phyloP scores from a whole-genome alignment of 2,113 vertebrate species.

The Caracal caracal region DNA sequence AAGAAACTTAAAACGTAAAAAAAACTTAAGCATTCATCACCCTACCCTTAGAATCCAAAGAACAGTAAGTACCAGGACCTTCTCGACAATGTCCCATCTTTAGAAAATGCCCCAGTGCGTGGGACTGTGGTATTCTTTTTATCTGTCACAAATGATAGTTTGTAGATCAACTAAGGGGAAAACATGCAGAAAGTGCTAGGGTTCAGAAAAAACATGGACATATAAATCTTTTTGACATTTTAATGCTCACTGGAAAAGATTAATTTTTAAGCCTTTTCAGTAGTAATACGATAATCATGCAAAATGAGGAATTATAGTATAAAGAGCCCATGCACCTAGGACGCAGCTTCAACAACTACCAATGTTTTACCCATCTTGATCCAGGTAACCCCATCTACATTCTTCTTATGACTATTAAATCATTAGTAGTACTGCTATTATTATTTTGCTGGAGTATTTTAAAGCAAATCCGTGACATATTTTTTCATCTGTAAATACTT shows the following conservation, averaged over 20 bases:
- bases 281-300: neutral
- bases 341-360: neutral
- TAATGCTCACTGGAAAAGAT: neutral
- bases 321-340: neutral
- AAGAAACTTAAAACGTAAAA: no score
- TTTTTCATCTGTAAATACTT: neutral
- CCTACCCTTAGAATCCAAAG: neutral
- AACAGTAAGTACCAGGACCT: neutral
- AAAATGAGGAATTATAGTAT: neutral
- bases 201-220: neutral
- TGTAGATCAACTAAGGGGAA: neutral
- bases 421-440: neutral
- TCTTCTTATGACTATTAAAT: neutral
- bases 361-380: neutral
- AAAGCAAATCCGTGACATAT: neutral
- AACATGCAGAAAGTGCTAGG: neutral
- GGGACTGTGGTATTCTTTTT: neutral
- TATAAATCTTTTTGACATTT: neutral
- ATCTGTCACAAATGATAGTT: neutral
- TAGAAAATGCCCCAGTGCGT: neutral
- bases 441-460: neutral
- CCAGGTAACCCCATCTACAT: neutral
- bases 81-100: neutral
- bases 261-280: neutral
- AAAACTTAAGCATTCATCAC: neutral